A percentile compares a stretch with the other conserved stretches of the same genome.
phyloP scores from a whole-genome alignment of 2,888 invertebrate genomes.

The Pyrrhosoma nymphula region DNA sequence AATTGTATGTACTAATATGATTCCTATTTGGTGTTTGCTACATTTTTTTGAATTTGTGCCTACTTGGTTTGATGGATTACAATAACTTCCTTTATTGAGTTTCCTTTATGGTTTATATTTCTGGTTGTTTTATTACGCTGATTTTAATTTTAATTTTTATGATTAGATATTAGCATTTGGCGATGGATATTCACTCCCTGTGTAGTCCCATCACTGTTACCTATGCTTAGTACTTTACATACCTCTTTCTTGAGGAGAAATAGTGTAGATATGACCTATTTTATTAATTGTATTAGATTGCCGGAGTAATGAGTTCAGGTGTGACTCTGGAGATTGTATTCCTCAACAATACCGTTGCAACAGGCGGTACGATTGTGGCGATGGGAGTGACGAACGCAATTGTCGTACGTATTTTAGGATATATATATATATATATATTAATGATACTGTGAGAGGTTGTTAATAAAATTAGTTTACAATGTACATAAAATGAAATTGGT shows the following conservation, averaged over 20 bases:
- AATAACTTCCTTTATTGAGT: no score
- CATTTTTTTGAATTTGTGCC: no score
- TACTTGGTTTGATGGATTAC: no score
- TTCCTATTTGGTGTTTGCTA: no score
- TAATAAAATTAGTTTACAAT: background rate
- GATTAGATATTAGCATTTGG: background rate
- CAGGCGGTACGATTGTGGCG: conserved; percentile 77
- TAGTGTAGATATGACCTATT: conserved; percentile 17
- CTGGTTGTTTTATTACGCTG: no score
- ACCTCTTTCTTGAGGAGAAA: background rate
- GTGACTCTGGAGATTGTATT: conserved; percentile 77
- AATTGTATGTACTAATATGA: no score
- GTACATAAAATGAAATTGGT: no score
- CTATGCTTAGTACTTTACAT: background rate
- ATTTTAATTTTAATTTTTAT: background rate
- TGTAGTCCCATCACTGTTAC: background rate
- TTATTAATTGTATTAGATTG: conserved; percentile 68
- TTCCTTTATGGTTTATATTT: no score
- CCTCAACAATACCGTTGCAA: conserved; percentile 79
- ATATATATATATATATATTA: background rate
- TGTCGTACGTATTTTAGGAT: conserved; percentile 74
- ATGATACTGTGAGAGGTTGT: background rate
- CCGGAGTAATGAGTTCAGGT: conserved; percentile 74
- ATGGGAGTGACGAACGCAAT: conserved; percentile 76
- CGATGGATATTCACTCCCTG: background rate